Evolutionary conservation across 2,113 vertebrate species (phyloP).

Genomic region (Synodontis membranacea): DNA sequence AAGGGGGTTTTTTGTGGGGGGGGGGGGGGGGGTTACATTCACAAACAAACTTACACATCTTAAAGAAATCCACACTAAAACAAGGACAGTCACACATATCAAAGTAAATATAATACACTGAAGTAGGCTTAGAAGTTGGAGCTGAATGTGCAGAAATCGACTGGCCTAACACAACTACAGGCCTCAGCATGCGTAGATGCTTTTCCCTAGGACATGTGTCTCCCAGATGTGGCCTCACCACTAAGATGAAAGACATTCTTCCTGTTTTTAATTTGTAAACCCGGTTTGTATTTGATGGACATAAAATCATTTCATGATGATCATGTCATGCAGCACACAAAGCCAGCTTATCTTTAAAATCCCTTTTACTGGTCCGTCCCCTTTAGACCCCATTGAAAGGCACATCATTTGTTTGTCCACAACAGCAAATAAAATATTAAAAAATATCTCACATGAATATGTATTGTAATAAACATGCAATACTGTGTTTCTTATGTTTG

Average conservation of each 20-base stretch:
- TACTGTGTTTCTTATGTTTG: background rate
- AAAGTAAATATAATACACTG: background rate
- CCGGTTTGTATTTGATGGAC: conserved; percentile 8
- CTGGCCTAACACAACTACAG: background rate
- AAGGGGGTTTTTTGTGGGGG: conserved; percentile 28
- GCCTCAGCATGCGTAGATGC: background rate
- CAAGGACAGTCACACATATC: conserved; percentile 18
- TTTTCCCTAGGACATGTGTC: conserved; percentile 58
- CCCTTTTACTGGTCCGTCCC: background rate
- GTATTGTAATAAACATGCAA: background rate
- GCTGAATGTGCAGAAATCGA: conserved; percentile 8
- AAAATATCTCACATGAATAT: background rate
- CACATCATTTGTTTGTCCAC: background rate
- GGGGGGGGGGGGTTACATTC: conserved; percentile 17
- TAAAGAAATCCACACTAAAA: conserved; percentile 37
- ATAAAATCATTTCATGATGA: background rate
- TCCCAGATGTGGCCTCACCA: conserved; percentile 41
- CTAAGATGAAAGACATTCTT: conserved; percentile 44
- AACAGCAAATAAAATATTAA: background rate
- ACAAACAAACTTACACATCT: conserved; percentile 32
- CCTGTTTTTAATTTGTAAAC: conserved; percentile 51
- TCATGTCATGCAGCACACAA: background rate
- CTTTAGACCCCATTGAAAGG: background rate
- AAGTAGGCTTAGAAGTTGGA: background rate
- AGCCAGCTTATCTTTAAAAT: background rate